Evolutionary conservation across 2,888 invertebrate genomes (phyloP).

Genomic region (Graphium colonna): DNA sequence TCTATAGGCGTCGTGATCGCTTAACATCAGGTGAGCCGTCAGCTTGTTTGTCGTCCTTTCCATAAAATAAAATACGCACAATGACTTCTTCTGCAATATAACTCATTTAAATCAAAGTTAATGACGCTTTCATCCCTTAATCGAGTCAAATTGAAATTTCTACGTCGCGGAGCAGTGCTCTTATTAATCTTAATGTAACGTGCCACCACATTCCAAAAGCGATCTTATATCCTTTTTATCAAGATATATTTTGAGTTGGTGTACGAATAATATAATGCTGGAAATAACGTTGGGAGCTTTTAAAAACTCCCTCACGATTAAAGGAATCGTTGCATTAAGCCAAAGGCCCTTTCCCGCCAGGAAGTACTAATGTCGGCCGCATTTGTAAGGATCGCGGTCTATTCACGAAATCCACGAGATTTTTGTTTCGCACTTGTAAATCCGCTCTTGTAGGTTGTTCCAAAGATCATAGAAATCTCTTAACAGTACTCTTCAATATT

Average conservation of each 20-base stretch:
- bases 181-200: not conserved
- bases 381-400: not conserved
- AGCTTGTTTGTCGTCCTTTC: too few relatives aligned
- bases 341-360: slow-evolving; percentile 5
- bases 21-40: too few relatives aligned
- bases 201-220: not conserved
- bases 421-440: not conserved
- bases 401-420: not conserved
- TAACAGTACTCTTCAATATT: too few relatives aligned
- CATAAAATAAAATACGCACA: not conserved
- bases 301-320: slow-evolving; percentile 10
- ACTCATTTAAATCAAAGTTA: not conserved
- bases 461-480: not conserved
- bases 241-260: not conserved
- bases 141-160: not conserved
- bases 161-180: too few relatives aligned
- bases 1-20: too few relatives aligned
- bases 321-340: slow-evolving; percentile 10
- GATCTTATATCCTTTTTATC: not conserved
- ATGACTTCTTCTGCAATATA: not conserved
- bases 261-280: not conserved
- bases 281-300: slow-evolving; percentile 2
- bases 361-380: not conserved
- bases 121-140: not conserved
- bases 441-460: not conserved